Evolutionary conservation across 2,113 vertebrate species (phyloP).

Genomic region (Coptodon rendalli): DNA sequence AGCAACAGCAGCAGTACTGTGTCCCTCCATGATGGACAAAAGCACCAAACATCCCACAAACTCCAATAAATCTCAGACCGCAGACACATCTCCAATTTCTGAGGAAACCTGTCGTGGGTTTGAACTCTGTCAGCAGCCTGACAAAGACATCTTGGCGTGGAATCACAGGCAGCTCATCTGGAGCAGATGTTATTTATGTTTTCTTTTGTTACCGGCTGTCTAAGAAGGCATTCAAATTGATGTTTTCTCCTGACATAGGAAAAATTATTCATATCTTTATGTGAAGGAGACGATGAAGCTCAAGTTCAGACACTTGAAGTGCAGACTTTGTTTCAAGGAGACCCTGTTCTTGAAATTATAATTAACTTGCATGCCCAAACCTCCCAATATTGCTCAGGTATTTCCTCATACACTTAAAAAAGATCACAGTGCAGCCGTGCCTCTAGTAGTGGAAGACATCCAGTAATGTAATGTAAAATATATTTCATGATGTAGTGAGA

Average conservation of each 20-base stretch:
- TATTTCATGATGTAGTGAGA: not conserved
- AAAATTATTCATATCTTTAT: not conserved
- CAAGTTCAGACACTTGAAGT: not conserved
- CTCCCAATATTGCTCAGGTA: constrained; percentile 17
- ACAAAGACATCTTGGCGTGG: not conserved
- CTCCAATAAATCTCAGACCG: not conserved
- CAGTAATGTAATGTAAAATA: not conserved
- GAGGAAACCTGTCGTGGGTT: not conserved
- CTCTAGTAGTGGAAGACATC: not conserved
- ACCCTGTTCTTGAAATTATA: constrained; percentile 16
- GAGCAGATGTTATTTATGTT: constrained; percentile 22
- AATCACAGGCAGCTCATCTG: not conserved
- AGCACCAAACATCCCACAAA: not conserved
- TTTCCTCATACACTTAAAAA: constrained; percentile 30
- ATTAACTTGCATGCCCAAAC: not conserved
- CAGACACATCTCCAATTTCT: not conserved
- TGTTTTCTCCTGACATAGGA: not conserved
- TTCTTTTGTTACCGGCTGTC: not conserved
- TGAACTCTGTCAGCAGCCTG: not conserved
- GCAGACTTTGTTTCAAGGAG: constrained; percentile 33
- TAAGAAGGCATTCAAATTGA: not conserved
- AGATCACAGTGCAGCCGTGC: not conserved
- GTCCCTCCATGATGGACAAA: not conserved
- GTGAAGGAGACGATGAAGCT: not conserved
- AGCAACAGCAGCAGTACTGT: not conserved